phyloP scores from a whole-genome alignment of 1,140 invertebrate genomes.

The Bactericera cockerelli region DNA sequence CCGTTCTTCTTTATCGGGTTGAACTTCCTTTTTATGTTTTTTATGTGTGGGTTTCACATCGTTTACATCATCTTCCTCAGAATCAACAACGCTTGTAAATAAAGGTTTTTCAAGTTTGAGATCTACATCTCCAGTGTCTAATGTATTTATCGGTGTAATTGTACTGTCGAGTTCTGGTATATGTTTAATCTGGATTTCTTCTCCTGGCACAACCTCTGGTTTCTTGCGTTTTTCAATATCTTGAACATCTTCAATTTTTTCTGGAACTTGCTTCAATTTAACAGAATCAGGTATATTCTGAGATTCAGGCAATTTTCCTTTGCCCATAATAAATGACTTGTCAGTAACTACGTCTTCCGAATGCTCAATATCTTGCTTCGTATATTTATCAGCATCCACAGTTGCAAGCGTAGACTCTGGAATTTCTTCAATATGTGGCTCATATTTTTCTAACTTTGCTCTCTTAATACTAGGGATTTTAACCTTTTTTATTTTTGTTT shows the following conservation, averaged over 20 bases:
- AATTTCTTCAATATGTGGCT: constrained; percentile 23
- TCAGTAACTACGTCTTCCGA: constrained; percentile 15
- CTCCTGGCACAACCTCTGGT: constrained; percentile 19
- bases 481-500: constrained; percentile 24
- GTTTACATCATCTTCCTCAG: background rate
- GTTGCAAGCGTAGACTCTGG: constrained; percentile 21
- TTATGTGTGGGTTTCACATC: constrained; percentile 8
- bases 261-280: constrained; percentile 25
- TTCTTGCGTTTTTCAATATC: constrained; percentile 21
- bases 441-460: constrained; percentile 21
- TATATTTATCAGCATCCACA: constrained; percentile 9
- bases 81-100: background rate
- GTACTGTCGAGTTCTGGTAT: constrained; percentile 19
- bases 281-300: constrained; percentile 22
- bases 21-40: constrained; percentile 1
- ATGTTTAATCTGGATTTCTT: constrained; percentile 14
- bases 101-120: constrained; percentile 5
- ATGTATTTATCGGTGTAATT: constrained; percentile 19
- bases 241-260: constrained; percentile 23
- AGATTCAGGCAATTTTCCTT: constrained; percentile 20
- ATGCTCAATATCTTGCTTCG: constrained; percentile 13
- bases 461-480: constrained; percentile 23
- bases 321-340: constrained; percentile 17
- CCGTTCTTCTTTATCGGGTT: background rate
- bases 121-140: constrained; percentile 9